Percentiles rank a stretch among this genome's conserved stretches.
These are phyloP conservation scores for Allolobophora icterica DNA, from an alignment of 2,888 invertebrate genomes.

Conservation along the genomic window DNA sequence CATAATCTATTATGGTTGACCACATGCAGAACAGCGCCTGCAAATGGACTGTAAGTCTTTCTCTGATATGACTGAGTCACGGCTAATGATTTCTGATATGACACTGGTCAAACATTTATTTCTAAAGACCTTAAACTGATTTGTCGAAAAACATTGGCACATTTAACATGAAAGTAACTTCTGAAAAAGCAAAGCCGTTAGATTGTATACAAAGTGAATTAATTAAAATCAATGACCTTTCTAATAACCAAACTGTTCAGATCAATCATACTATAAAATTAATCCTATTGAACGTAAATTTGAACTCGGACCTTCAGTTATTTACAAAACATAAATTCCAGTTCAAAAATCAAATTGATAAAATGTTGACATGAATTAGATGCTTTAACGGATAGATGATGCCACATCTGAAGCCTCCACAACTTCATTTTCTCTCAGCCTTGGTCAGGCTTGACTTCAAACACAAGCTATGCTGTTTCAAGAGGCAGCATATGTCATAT, in stretches of 20 bases:
- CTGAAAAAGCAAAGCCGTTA: neutral
- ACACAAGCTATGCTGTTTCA: neutral
- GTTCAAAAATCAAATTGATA: neutral
- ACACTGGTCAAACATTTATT: neutral
- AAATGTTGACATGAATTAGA: neutral
- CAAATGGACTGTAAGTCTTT: neutral
- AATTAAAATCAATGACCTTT: neutral
- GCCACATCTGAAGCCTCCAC: neutral
- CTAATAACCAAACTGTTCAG: neutral
- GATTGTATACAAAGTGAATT: neutral
- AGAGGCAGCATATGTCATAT: no score
- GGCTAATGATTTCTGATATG: neutral
- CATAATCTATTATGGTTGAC: neutral
- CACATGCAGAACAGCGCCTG: neutral
- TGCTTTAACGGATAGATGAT: neutral
- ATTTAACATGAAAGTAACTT: neutral
- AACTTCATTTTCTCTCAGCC: neutral
- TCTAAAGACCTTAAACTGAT: neutral
- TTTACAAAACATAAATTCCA: neutral
- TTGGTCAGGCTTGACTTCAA: neutral
- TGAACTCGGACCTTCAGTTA: slow-evolving; percentile 9
- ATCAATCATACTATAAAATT: neutral
- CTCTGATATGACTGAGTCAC: neutral
- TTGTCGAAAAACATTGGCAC: neutral
- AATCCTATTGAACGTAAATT: neutral